Evolutionary conservation across 2,797 vertebrate genomes (phyloP).

Genomic region (Acanthurus leucopareius): DNA sequence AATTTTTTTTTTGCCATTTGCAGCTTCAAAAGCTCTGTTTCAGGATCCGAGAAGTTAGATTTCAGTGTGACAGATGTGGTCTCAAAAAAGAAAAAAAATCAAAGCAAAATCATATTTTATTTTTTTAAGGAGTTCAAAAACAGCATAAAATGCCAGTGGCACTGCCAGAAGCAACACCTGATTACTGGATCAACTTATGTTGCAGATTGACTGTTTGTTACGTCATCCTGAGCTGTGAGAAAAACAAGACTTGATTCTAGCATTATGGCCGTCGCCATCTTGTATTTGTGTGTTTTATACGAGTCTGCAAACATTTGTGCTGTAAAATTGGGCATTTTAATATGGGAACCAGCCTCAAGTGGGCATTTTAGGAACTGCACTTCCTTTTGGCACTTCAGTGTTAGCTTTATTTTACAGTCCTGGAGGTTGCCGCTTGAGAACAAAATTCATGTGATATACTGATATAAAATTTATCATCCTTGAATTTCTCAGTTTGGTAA

Average conservation of each 20-base stretch:
- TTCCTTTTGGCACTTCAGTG: too few relatives aligned
- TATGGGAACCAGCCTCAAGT: too few relatives aligned
- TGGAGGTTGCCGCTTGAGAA: neutral
- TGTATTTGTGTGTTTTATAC: too few relatives aligned
- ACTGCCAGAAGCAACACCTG: constrained; percentile 55
- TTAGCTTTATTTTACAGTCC: too few relatives aligned
- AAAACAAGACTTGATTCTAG: neutral
- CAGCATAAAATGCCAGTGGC: constrained; percentile 40
- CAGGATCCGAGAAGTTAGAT: constrained; percentile 1
- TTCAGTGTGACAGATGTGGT: constrained; percentile 8
- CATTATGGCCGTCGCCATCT: too few relatives aligned
- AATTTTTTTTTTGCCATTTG: neutral
- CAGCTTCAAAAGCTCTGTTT: constrained; percentile 24
- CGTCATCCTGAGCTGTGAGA: constrained; percentile 36
- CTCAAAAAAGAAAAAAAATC: constrained; percentile 32
- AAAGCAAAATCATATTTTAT: constrained; percentile 25
- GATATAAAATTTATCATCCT: constrained; percentile 29
- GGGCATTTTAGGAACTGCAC: too few relatives aligned
- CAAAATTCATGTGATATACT: constrained; percentile 32
- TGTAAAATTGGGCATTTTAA: too few relatives aligned
- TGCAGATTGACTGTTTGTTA: constrained; percentile 42
- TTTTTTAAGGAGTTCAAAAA: constrained; percentile 45
- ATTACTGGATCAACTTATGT: constrained; percentile 36
- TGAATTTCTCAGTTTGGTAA: constrained; percentile 25
- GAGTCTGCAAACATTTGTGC: too few relatives aligned